These are phyloP conservation scores for Hipposideros larvatus DNA, from an alignment of 2,797 vertebrate species.

Conservation along the genomic window DNA sequence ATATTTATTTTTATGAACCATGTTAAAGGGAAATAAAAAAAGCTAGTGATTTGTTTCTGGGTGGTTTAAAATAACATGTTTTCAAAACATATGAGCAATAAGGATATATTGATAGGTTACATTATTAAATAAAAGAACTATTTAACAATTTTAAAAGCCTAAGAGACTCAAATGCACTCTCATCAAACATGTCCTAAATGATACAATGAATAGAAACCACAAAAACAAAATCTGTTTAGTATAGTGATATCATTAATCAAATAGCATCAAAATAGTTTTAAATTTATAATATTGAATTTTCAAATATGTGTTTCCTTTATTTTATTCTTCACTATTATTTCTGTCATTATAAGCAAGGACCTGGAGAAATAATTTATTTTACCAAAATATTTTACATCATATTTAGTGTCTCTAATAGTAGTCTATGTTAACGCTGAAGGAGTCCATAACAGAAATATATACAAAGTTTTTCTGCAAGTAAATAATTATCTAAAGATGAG, in stretches of 20 bases:
- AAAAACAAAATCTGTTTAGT: not conserved
- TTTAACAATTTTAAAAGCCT: not conserved
- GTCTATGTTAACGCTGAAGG: not conserved
- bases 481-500: not conserved
- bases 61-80: not conserved
- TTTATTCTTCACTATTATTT: not conserved
- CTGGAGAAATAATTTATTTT: not conserved
- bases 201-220: not conserved
- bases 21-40: not conserved
- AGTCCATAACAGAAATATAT: not conserved
- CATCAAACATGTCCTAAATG: not conserved
- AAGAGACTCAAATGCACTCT: not conserved
- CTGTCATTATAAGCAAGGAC: not conserved
- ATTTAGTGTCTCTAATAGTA: not conserved
- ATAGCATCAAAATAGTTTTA: not conserved
- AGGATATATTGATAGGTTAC: not conserved
- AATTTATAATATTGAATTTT: not conserved
- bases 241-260: not conserved
- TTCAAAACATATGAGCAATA: not conserved
- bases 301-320: not conserved
- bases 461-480: not conserved
- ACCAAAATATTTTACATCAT: not conserved
- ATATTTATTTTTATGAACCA: not conserved
- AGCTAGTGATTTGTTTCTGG: not conserved
- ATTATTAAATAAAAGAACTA: not conserved